Conservation (phyloP, 30 jellyfish, hydroid and myxozoan genomes). For the Aurelia sp. region DNA sequence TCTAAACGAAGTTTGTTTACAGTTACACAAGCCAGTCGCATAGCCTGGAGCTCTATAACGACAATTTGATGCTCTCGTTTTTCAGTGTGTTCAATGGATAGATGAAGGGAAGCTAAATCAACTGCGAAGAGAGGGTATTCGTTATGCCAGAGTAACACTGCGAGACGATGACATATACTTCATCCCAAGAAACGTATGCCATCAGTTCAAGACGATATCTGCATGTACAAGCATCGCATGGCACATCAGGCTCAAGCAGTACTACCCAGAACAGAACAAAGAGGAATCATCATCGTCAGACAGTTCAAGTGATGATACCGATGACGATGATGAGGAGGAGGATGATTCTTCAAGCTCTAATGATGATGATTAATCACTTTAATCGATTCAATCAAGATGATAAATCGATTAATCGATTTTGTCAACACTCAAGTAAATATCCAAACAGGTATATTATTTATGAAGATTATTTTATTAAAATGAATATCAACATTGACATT, state of each 20-base stretch:
- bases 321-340: constrained; percentile 63
- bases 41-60: too few relatives aligned
- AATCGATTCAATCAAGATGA: background rate
- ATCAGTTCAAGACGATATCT: constrained; percentile 96
- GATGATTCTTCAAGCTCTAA: constrained; percentile 49
- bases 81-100: constrained; percentile 97
- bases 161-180: constrained; percentile 94
- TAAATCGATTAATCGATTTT: background rate
- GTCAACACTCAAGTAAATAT: background rate
- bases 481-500: constrained; percentile 20
- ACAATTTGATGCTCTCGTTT: background rate
- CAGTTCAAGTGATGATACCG: constrained; percentile 38
- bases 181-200: constrained; percentile 97
- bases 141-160: constrained; percentile 85
- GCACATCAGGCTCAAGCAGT: constrained; percentile 95
- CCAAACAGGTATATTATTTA: constrained; percentile 31
- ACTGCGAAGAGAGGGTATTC: constrained; percentile 95
- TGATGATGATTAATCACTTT: background rate
- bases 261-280: constrained; percentile 75
- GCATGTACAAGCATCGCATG: constrained; percentile 98
- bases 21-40: too few relatives aligned
- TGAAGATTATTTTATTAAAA: constrained; percentile 18
- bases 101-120: constrained; percentile 98
- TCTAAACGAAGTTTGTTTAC: too few relatives aligned
- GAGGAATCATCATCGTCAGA: constrained; percentile 52